These are phyloP conservation scores for Triplophysa yarkandensis DNA, from an alignment of 2,797 vertebrate species.

Conservation along the genomic window DNA sequence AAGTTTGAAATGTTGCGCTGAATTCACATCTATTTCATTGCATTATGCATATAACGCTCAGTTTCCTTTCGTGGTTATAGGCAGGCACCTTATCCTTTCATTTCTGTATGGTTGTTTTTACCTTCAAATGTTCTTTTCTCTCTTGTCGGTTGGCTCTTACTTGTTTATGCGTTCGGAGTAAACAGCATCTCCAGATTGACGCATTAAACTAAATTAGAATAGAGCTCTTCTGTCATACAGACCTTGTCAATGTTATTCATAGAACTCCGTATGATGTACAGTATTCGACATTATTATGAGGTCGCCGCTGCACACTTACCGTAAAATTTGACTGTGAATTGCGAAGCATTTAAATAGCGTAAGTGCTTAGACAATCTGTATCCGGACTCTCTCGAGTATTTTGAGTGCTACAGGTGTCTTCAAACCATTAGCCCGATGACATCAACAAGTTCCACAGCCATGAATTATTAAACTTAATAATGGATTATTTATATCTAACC, in stretches of 20 bases:
- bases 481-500: conserved; percentile 44
- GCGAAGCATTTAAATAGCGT: conserved; percentile 24
- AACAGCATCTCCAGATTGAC: neutral
- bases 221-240: conserved; percentile 1
- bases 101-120: neutral
- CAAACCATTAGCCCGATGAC: conserved; percentile 42
- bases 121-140: neutral
- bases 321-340: conserved; percentile 23
- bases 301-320: neutral
- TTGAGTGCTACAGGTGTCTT: conserved; percentile 40
- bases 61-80: neutral
- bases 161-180: conserved; percentile 5
- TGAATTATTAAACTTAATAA: conserved; percentile 44
- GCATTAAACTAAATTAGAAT: conserved; percentile 9
- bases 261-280: neutral
- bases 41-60: conserved; percentile 14
- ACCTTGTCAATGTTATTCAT: neutral
- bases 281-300: neutral
- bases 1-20: conserved; percentile 11
- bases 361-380: conserved; percentile 16
- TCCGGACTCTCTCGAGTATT: conserved; percentile 8
- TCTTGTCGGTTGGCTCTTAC: neutral
- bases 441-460: conserved; percentile 33
- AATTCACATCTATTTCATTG: conserved; percentile 18
- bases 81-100: neutral